A percentile compares a stretch with the other conserved stretches of the same genome.
Evolutionary conservation across 1,140 invertebrate species (phyloP).

Genomic region (Paramacrobiotus metropolitanus): DNA sequence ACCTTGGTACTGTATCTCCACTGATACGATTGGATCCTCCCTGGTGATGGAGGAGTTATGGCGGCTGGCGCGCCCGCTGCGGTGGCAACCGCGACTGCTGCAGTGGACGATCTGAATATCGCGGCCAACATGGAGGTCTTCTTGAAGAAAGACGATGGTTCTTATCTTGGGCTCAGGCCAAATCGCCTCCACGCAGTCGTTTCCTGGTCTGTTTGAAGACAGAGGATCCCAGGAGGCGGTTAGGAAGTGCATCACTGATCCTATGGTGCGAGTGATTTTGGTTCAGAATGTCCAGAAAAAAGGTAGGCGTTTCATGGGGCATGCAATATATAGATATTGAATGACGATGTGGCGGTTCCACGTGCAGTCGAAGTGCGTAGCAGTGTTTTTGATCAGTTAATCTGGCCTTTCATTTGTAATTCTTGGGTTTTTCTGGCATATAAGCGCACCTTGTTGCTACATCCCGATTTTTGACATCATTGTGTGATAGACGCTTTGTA

Average conservation of each 20-base stretch:
- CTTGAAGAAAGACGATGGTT: background rate
- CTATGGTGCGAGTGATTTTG: conserved; percentile 57
- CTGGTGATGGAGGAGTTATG: background rate
- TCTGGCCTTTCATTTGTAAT: conserved; percentile 12
- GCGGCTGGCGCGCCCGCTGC: background rate
- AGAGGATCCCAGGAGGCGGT: conserved; percentile 53
- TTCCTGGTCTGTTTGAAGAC: conserved; percentile 37
- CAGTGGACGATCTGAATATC: background rate
- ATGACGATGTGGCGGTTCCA: no score
- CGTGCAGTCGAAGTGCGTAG: no score
- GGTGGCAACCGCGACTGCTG: background rate
- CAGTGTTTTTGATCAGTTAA: no score
- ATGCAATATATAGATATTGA: no score
- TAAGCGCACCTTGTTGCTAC: no score
- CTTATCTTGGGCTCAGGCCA: conserved; percentile 4
- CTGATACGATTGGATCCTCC: background rate
- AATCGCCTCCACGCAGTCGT: conserved; percentile 15
- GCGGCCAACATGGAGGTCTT: background rate
- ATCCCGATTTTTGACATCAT: no score
- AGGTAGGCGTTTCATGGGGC: no score
- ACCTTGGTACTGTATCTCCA: no score
- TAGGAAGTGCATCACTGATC: conserved; percentile 68
- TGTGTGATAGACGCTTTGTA: no score
- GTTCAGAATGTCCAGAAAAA: conserved; percentile 67
- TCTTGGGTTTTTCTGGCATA: no score